These are phyloP conservation scores for Argyrosomus japonicus DNA, from an alignment of 2,113 vertebrate species.

Conservation along the genomic window DNA sequence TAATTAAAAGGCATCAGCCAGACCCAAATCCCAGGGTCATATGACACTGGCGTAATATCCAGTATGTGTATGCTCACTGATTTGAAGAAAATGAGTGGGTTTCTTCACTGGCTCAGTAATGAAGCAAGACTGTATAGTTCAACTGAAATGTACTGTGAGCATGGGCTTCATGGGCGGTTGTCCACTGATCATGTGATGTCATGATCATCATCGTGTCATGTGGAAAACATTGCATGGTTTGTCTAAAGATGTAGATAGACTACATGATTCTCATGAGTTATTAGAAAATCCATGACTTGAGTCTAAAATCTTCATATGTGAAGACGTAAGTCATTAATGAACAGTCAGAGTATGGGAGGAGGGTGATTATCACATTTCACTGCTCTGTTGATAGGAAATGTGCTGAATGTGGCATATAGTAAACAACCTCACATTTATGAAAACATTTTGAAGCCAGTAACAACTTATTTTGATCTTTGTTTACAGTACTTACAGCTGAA, in stretches of 20 bases:
- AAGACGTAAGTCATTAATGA: background rate
- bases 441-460: too few species aligned
- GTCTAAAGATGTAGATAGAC: background rate
- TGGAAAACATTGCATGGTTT: constrained; percentile 36
- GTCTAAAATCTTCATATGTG: background rate
- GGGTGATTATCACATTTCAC: too few species aligned
- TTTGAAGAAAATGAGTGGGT: background rate
- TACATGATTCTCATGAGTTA: background rate
- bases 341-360: background rate
- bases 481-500: background rate
- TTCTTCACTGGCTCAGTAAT: constrained; percentile 5
- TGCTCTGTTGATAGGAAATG: background rate
- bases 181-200: constrained; percentile 32
- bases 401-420: background rate
- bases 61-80: constrained; percentile 7
- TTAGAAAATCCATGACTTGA: background rate
- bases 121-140: constrained; percentile 14
- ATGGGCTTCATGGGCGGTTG: background rate
- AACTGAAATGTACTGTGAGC: constrained; percentile 1
- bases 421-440: background rate
- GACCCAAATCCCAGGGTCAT: constrained; percentile 11
- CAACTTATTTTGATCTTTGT: too few species aligned
- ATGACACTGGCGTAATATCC: constrained; percentile 18
- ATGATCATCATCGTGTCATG: constrained; percentile 43
- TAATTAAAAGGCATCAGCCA: constrained; percentile 16